Evolutionary conservation across 2,888 invertebrate species (phyloP).

Genomic region (Heliconius sara): DNA sequence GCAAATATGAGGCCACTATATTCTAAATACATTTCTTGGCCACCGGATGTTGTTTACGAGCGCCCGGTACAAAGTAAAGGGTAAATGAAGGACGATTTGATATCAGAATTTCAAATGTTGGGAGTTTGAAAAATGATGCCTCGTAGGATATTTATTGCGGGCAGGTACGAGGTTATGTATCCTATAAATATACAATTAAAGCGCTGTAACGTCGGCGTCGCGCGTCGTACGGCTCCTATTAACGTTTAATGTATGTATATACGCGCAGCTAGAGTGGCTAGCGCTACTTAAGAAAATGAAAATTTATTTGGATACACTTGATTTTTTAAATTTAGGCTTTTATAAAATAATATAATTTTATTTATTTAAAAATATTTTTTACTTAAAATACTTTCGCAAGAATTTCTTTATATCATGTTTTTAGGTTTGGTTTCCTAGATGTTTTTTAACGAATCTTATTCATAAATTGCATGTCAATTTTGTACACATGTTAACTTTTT

Average conservation of each 20-base stretch:
- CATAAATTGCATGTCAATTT: too few relatives aligned
- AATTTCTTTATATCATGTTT: too few relatives aligned
- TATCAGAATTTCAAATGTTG: conserved; percentile 67
- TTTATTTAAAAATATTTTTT: background rate
- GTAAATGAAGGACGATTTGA: conserved; percentile 71
- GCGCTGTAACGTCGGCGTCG: conserved; percentile 8
- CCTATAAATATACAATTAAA: conserved; percentile 32
- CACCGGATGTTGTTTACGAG: conserved; percentile 71
- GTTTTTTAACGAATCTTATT: too few relatives aligned
- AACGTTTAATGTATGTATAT: conserved; percentile 7
- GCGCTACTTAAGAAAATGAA: background rate
- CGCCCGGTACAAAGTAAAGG: conserved; percentile 57
- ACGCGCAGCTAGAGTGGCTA: background rate
- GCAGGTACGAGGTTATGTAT: conserved; percentile 25
- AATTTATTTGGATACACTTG: background rate
- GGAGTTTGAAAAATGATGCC: conserved; percentile 47
- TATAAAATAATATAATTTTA: background rate
- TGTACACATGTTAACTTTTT: too few relatives aligned
- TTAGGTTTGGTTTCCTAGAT: too few relatives aligned
- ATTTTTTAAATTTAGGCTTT: background rate
- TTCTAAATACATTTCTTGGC: conserved; percentile 49
- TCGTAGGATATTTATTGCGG: conserved; percentile 38
- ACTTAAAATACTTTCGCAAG: too few relatives aligned
- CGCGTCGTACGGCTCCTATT: conserved; percentile 7
- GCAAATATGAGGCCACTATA: conserved; percentile 46